phyloP scores from a whole-genome alignment of 2,888 invertebrate species.

The Ametastegia equiseti region DNA sequence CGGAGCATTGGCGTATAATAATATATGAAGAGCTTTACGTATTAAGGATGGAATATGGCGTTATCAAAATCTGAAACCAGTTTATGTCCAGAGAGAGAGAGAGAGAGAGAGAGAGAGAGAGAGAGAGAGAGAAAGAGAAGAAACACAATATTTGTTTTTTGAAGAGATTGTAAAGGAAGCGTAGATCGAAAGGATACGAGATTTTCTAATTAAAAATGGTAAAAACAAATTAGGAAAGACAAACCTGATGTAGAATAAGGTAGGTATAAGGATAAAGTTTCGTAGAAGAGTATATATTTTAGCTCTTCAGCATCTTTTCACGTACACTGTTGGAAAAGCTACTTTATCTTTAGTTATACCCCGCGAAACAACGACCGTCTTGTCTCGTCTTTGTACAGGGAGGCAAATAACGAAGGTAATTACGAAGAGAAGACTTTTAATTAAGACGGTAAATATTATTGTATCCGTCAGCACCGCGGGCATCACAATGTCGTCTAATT shows the following conservation, averaged over 20 bases:
- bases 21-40: background rate
- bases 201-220: no score
- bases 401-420: constrained; percentile 38
- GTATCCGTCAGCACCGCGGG: constrained; percentile 19
- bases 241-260: background rate
- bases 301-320: background rate
- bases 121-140: no score
- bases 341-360: background rate
- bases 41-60: background rate
- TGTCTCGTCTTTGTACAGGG: constrained; percentile 16
- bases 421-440: constrained; percentile 30
- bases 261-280: background rate
- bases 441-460: constrained; percentile 38
- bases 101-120: no score
- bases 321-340: no score
- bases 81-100: no score
- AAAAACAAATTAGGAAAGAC: background rate
- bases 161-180: no score
- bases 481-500: background rate
- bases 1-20: background rate
- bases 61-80: background rate
- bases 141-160: no score
- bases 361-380: background rate
- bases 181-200: no score
- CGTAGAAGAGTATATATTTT: background rate